These are phyloP conservation scores for Salvator merianae DNA, from an alignment of 2,113 vertebrate genomes.

Conservation along the genomic window DNA sequence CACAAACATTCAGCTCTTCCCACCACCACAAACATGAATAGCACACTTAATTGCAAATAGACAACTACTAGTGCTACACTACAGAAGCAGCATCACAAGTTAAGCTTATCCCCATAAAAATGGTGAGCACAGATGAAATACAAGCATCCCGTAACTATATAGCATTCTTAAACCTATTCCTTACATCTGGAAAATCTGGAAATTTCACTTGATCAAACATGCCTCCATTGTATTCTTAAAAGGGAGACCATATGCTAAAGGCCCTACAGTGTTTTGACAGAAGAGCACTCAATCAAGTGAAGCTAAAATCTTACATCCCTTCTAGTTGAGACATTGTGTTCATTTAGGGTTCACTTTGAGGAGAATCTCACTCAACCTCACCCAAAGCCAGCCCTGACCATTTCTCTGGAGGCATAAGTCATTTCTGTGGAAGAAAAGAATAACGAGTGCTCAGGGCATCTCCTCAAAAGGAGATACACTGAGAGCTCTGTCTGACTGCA, in stretches of 20 bases:
- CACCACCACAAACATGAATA: not conserved
- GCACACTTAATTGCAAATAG: not conserved
- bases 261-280: not conserved
- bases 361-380: no score
- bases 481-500: no score
- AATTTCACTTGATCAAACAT: not conserved
- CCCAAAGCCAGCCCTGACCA: no score
- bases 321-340: no score
- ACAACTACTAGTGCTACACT: not conserved
- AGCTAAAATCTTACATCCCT: not conserved
- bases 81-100: not conserved
- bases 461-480: no score
- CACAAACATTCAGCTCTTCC: constrained; percentile 10
- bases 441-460: no score
- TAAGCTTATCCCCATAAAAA: not conserved
- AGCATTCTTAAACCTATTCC: not conserved
- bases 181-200: not conserved
- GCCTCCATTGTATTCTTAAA: no score
- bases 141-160: not conserved
- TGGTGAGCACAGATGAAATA: not conserved
- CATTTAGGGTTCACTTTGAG: not conserved
- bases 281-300: not conserved
- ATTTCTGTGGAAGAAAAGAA: no score
- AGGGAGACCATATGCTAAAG: no score
- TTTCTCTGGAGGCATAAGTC: no score